These are phyloP conservation scores for Cantharis rustica DNA, from an alignment of 2,888 invertebrate genomes.

Conservation along the genomic window DNA sequence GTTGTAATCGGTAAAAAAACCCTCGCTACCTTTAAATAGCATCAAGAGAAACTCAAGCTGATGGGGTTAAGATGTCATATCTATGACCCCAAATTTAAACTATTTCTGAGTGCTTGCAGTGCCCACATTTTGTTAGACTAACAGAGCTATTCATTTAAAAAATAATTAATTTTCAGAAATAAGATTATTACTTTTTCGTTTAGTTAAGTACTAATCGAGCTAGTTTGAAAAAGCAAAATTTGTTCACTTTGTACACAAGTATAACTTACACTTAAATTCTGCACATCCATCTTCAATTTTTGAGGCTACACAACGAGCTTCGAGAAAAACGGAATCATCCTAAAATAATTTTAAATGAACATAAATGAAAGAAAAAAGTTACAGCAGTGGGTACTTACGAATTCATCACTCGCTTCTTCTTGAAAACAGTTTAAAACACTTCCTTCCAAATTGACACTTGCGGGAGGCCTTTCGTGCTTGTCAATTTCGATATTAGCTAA, in stretches of 20 bases:
- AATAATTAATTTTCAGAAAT: no score
- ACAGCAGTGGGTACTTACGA: neutral
- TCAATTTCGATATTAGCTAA: neutral
- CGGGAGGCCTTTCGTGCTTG: neutral
- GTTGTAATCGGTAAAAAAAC: no score
- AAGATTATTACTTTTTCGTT: no score
- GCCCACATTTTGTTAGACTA: no score
- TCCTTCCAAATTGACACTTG: neutral
- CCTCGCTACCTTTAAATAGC: no score
- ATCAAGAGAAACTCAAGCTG: no score
- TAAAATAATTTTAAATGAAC: conserved; percentile 8
- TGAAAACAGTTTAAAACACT: neutral
- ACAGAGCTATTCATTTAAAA: no score
- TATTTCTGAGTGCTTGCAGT: no score
- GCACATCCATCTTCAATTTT: conserved; percentile 18
- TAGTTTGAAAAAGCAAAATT: neutral
- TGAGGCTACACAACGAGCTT: conserved; percentile 17
- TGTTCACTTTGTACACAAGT: neutral
- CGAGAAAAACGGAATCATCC: conserved; percentile 24
- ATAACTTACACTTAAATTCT: conserved; percentile 15
- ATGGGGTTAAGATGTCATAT: no score
- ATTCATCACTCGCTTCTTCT: neutral
- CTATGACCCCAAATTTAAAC: no score
- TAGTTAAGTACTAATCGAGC: neutral
- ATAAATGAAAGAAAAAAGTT: neutral